Evolutionary conservation across 2,113 vertebrate species (phyloP).

Genomic region (Rhodinocichla rosea): DNA sequence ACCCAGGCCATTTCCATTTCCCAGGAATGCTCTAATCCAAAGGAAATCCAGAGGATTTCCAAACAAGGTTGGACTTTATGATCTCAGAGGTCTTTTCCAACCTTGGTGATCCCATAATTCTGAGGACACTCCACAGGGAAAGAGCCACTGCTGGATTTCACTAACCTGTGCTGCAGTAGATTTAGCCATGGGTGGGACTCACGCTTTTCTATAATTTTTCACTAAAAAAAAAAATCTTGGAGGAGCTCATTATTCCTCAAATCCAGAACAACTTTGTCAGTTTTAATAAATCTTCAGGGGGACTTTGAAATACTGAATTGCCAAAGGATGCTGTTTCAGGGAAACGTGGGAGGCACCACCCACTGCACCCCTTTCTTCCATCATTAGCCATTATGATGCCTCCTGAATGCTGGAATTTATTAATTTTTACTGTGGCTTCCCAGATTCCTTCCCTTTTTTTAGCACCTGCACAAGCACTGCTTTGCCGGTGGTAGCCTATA

Average conservation of each 20-base stretch:
- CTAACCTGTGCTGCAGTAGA: neutral
- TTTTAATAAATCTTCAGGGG: neutral
- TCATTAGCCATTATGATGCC: neutral
- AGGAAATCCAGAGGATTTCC: neutral
- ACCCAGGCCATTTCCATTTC: fast-evolving
- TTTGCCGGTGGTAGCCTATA: neutral
- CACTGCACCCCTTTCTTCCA: neutral
- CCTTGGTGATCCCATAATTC: neutral
- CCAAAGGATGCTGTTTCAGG: neutral
- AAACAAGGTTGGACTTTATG: neutral
- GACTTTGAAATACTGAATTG: neutral
- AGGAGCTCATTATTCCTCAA: constrained; percentile 8
- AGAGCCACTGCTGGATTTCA: neutral
- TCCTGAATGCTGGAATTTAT: neutral
- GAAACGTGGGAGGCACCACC: neutral
- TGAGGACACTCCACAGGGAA: neutral
- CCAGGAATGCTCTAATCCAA: neutral
- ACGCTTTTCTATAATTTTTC: neutral
- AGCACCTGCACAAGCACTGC: neutral
- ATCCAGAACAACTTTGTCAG: neutral
- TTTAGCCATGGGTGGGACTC: neutral
- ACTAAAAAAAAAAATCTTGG: neutral
- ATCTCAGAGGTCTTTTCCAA: neutral
- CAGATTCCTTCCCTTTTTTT: neutral
- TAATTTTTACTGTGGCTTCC: neutral